These are phyloP conservation scores for Hippasteria phrygiana DNA, from an alignment of 53 echinoderm and acorn worm species.

Conservation along the genomic window DNA sequence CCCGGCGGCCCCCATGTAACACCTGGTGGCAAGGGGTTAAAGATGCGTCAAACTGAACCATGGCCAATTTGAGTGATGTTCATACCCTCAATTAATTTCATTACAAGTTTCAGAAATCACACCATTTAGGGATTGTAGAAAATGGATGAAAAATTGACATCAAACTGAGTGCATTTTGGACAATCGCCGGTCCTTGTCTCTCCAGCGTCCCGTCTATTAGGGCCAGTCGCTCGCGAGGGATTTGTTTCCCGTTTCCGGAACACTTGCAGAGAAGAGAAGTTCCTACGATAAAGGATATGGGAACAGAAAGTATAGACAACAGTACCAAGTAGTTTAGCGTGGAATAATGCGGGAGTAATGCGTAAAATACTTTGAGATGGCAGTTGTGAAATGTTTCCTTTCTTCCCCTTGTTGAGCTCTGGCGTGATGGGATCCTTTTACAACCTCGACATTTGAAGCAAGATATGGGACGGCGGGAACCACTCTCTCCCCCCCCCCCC, in stretches of 20 bases:
- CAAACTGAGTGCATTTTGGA: too few relatives aligned
- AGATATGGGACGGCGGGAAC: neutral
- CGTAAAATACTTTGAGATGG: neutral
- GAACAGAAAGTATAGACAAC: constrained; percentile 19
- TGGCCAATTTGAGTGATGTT: too few relatives aligned
- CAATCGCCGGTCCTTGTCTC: constrained; percentile 38
- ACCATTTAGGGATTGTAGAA: too few relatives aligned
- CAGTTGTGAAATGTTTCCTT: neutral
- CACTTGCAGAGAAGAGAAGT: constrained; percentile 45
- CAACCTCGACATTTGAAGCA: neutral
- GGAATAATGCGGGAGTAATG: constrained; percentile 44
- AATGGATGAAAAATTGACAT: too few relatives aligned
- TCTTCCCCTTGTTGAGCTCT: neutral
- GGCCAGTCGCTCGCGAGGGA: constrained; percentile 36
- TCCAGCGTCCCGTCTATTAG: neutral
- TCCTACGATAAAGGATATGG: neutral
- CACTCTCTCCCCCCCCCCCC: too few relatives aligned
- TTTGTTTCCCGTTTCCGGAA: constrained; percentile 44
- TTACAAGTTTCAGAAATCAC: too few relatives aligned
- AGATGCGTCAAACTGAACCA: too few relatives aligned
- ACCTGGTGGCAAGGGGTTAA: too few relatives aligned
- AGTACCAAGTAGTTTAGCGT: constrained; percentile 37
- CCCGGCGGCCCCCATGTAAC: too few relatives aligned
- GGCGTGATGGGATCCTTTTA: neutral
- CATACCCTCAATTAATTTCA: too few relatives aligned